Evolutionary conservation across 2,888 invertebrate genomes (phyloP).

Genomic region (Plemyria rubiginata): DNA sequence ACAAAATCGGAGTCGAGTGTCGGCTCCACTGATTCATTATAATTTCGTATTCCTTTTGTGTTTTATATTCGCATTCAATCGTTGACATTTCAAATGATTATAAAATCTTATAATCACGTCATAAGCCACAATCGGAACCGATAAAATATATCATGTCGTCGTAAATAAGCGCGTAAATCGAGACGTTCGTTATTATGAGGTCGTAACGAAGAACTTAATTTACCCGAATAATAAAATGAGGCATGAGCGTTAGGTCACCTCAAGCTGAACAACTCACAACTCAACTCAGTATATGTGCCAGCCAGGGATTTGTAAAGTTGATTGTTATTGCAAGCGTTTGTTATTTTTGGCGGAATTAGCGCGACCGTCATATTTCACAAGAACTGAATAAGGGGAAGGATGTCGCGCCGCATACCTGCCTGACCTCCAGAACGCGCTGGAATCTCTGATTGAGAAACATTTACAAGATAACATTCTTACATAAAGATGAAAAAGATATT

Average conservation of each 20-base stretch:
- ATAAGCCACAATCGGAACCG: conserved; percentile 53
- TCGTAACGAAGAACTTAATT: conserved; percentile 64
- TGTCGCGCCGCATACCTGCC: conserved; percentile 47
- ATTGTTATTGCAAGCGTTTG: conserved; percentile 56
- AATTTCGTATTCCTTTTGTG: conserved; percentile 40
- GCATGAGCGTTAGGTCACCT: conserved; percentile 52
- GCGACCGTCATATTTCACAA: conserved; percentile 75
- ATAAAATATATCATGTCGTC: conserved; percentile 63
- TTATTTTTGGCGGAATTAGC: conserved; percentile 60
- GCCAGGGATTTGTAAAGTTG: conserved; percentile 45
- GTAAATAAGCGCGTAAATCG: conserved; percentile 66
- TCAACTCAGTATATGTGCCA: conserved; percentile 23
- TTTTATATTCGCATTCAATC: conserved; percentile 51
- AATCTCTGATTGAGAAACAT: conserved; percentile 47
- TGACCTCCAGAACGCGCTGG: conserved; percentile 47
- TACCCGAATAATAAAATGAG: conserved; percentile 66
- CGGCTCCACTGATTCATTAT: conserved; percentile 39
- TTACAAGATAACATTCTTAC: conserved; percentile 43
- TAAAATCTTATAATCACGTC: conserved; percentile 64
- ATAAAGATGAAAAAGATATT: conserved; percentile 27
- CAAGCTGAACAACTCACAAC: conserved; percentile 21
- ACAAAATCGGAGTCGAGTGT: conserved; percentile 59
- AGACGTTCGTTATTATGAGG: conserved; percentile 56
- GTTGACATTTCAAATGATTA: conserved; percentile 51
- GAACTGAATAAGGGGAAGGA: conserved; percentile 62